Evolutionary conservation across 2,797 vertebrate species (phyloP), one percentile per base, ranked within the genome.

Genomic region (Paguma larvata): DNA sequence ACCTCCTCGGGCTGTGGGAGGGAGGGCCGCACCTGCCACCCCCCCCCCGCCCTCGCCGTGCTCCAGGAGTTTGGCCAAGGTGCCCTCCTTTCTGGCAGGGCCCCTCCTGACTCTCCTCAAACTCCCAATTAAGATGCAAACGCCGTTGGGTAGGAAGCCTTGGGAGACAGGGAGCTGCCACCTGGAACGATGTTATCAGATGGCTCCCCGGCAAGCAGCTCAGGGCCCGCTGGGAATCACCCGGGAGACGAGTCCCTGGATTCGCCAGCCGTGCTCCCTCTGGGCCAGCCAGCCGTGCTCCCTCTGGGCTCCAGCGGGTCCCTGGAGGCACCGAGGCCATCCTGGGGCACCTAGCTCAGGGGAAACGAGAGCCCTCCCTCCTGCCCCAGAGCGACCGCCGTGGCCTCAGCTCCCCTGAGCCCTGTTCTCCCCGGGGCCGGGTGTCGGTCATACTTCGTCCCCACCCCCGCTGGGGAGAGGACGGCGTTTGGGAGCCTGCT

Each of bases 171-270:
- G 85, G 86, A 90, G 94, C 95, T 68, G 83, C 67, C 68, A 59
- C 72, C 73, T 90, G 85, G 92, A 85, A 89, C 82, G 77, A 80
- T 23, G 70, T 65, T 96, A 97, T 94, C 84, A 85, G 96, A 93
- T 68, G 46, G 67, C 67, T 91, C 80, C 78, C 89, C 70, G 56
- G 88, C 92, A 38, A 44, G 85, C 53, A 83, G 94, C 78, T 25
- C 44, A 41, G 21, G 79, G 73, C 80, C 48, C 25, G 48, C 59
- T 6, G 46, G 91, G 56, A 94, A 48, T 70, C 80, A 84, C 68
- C 87, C 79, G 63, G 51, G 0, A 41, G 67, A 79, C 94, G 34
- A 27, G 56, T 95, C 77, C 85, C 63, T 5, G 34, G 73, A 78
- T 84, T n/a, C 2, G 5, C 2, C 10, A 46, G 1, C 0, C n/a